Evolutionary conservation across 37 sponge, comb jelly and placozoan species (phyloP).

Genomic region (Dysidea cf. avara): DNA sequence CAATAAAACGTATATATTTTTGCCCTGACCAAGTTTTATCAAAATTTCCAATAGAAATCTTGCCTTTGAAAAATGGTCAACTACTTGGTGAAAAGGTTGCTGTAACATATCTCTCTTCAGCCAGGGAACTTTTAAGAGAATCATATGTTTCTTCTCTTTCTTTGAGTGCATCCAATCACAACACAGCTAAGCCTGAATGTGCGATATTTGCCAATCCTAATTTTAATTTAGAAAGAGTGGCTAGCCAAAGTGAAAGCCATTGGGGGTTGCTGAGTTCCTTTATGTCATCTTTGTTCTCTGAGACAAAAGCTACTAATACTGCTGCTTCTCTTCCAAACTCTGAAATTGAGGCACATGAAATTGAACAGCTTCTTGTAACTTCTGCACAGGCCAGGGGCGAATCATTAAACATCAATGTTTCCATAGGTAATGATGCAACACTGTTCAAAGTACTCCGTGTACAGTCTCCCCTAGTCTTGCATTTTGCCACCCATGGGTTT

Average conservation of each 20-base stretch:
- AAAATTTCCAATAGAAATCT: slow-evolving; percentile 26
- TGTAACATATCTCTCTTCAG: slow-evolving; percentile 21
- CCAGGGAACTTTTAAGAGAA: slow-evolving; percentile 20
- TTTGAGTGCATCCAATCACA: no score
- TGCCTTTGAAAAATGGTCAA: slow-evolving; percentile 14
- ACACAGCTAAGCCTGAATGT: slow-evolving; percentile 10
- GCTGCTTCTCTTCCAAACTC: slow-evolving; percentile 17
- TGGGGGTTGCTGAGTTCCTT: slow-evolving; percentile 18
- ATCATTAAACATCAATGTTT: not conserved
- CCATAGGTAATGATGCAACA: slow-evolving; percentile 14
- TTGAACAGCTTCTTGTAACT: slow-evolving; percentile 3
- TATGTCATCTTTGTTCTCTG: slow-evolving; percentile 26
- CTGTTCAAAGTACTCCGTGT: slow-evolving; percentile 4
- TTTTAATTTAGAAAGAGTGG: not conserved
- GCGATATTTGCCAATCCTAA: slow-evolving; percentile 33
- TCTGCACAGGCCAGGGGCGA: not conserved
- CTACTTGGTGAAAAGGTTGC: slow-evolving; percentile 22
- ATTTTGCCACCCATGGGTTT: slow-evolving; percentile 45
- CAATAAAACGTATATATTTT: slow-evolving; percentile 6
- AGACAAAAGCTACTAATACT: not conserved
- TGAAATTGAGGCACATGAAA: slow-evolving; percentile 25
- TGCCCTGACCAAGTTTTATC: slow-evolving; percentile 29
- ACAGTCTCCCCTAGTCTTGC: slow-evolving; percentile 12
- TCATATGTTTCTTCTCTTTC: slow-evolving; percentile 9
- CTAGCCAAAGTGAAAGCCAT: not conserved